Evolutionary conservation across 2,797 vertebrate species (phyloP).

Genomic region (Crocodylus rhombifer): DNA sequence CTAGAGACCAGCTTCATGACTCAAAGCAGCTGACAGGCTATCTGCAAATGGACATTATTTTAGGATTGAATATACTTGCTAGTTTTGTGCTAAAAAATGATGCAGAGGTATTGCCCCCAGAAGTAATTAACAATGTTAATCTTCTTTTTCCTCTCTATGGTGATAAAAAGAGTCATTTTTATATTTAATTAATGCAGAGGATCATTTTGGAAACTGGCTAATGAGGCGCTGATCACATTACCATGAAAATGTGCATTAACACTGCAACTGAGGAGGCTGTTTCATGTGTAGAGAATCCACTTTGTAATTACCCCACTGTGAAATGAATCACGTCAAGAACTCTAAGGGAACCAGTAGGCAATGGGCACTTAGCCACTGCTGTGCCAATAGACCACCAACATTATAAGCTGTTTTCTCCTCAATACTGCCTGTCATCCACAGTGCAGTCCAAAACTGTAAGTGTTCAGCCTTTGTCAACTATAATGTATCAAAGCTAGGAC

Average conservation of each 20-base stretch:
- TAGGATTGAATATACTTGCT: constrained; percentile 42
- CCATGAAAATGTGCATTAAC: constrained; percentile 89
- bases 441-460: constrained; percentile 60
- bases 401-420: constrained; percentile 56
- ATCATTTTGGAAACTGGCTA: constrained; percentile 92
- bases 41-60: constrained; percentile 28
- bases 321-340: constrained; percentile 79
- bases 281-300: constrained; percentile 86
- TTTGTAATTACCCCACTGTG: constrained; percentile 90
- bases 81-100: constrained; percentile 61
- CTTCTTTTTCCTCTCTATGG: constrained; percentile 81
- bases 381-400: constrained; percentile 80
- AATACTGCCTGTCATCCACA: constrained; percentile 66
- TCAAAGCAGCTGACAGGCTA: constrained; percentile 44
- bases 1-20: constrained; percentile 79
- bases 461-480: constrained; percentile 64
- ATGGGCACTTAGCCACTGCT: constrained; percentile 72
- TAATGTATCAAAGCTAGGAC: constrained; percentile 67
- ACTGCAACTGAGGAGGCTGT: constrained; percentile 81
- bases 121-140: constrained; percentile 86
- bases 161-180: constrained; percentile 90
- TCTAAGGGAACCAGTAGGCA: constrained; percentile 66
- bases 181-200: constrained; percentile 94
- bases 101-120: constrained; percentile 78
- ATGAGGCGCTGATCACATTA: constrained; percentile 94